These are phyloP conservation scores for Pocota personata DNA, from an alignment of 2,888 invertebrate genomes.

Conservation along the genomic window DNA sequence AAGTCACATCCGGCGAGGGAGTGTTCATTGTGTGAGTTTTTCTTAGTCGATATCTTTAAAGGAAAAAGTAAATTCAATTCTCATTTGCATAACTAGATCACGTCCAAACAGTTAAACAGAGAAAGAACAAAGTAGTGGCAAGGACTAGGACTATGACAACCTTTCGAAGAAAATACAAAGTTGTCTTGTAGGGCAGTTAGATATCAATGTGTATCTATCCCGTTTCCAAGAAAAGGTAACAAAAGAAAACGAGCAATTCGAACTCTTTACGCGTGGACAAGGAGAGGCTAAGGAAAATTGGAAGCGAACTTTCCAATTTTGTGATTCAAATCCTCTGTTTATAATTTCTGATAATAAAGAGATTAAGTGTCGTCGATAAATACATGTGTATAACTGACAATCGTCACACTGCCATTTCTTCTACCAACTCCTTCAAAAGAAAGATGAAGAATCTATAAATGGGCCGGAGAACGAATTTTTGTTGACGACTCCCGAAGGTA, in stretches of 20 bases:
- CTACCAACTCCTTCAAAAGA: background rate
- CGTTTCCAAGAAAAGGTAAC: background rate
- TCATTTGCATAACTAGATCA: conserved; percentile 37
- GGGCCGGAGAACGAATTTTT: background rate
- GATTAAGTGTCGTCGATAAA: too few relatives aligned
- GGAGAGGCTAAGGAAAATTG: background rate
- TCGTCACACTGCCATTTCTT: too few relatives aligned
- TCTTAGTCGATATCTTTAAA: background rate
- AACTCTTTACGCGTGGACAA: background rate
- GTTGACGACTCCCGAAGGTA: background rate
- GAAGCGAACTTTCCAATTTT: too few relatives aligned
- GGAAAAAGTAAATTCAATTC: conserved; percentile 17
- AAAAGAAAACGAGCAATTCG: background rate
- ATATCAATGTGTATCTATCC: conserved; percentile 10
- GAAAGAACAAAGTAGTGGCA: background rate
- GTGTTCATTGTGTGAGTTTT: background rate
- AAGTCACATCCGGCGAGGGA: background rate
- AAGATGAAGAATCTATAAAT: conserved; percentile 10
- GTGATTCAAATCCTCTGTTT: too few relatives aligned
- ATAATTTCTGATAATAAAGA: too few relatives aligned
- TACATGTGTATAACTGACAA: too few relatives aligned
- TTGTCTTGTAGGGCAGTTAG: background rate
- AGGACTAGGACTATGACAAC: background rate
- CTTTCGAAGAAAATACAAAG: background rate
- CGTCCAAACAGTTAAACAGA: conserved; percentile 2